These are phyloP conservation scores for Lapara coniferarum DNA, from an alignment of 2,888 invertebrate species.

Conservation along the genomic window DNA sequence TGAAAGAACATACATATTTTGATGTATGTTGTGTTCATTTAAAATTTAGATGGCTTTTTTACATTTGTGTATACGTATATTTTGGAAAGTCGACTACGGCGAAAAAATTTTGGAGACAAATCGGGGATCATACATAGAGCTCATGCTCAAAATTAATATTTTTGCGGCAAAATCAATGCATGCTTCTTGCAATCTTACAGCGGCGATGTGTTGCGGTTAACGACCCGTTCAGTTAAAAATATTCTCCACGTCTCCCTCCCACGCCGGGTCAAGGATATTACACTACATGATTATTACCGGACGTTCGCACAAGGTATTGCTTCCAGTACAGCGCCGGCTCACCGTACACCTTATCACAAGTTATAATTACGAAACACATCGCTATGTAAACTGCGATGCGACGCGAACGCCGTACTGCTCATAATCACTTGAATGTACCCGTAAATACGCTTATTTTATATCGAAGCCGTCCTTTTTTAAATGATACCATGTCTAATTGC, in stretches of 20 bases:
- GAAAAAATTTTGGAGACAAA: neutral
- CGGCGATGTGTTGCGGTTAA: slow-evolving; percentile 56
- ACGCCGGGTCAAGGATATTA: slow-evolving; percentile 71
- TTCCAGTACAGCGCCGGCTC: slow-evolving; percentile 1
- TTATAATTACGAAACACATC: slow-evolving; percentile 29
- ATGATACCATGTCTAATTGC: too few relatives aligned
- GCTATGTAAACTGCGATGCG: neutral
- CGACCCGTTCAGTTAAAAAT: slow-evolving; percentile 70
- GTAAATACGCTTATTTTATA: neutral
- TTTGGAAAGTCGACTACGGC: too few relatives aligned
- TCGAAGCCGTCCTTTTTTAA: too few relatives aligned
- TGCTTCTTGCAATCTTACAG: slow-evolving; percentile 50
- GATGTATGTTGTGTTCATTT: too few relatives aligned
- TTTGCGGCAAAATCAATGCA: slow-evolving; percentile 34
- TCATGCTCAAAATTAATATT: neutral
- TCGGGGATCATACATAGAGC: neutral
- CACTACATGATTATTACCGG: slow-evolving; percentile 34
- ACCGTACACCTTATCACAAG: slow-evolving; percentile 8
- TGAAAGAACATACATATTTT: too few relatives aligned
- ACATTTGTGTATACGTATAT: too few relatives aligned
- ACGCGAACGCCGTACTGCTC: neutral
- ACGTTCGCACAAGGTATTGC: slow-evolving; percentile 16
- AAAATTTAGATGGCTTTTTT: too few relatives aligned
- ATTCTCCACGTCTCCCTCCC: slow-evolving; percentile 61
- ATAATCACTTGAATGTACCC: neutral